These are phyloP conservation scores for Cephus spinipes DNA, from an alignment of 2,888 invertebrate species.

Conservation along the genomic window DNA sequence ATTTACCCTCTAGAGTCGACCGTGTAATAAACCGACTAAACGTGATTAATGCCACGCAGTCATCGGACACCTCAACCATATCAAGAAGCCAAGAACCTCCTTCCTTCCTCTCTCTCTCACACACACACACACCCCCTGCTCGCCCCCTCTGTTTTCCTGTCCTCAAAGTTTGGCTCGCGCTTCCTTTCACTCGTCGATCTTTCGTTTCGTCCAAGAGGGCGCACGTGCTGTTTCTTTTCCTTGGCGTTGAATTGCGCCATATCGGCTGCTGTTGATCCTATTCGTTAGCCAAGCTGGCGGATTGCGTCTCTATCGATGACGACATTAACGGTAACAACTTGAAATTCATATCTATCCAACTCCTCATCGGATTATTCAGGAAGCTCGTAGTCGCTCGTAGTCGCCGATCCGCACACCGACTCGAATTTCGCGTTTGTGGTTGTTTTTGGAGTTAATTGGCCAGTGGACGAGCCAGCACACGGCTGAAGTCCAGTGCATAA, in stretches of 20 bases:
- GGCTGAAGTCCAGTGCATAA: constrained; percentile 56
- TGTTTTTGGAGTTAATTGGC: constrained; percentile 61
- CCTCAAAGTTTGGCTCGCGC: no score
- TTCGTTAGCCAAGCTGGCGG: no score
- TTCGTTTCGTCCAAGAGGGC: no score
- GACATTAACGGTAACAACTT: no score
- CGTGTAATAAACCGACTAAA: constrained; percentile 59
- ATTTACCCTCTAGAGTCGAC: constrained; percentile 46
- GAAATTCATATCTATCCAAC: neutral
- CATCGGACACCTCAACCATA: neutral
- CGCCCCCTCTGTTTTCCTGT: no score
- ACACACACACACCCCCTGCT: no score
- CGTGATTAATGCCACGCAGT: constrained; percentile 53
- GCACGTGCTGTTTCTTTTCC: no score
- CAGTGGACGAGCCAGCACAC: constrained; percentile 43
- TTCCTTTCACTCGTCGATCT: no score
- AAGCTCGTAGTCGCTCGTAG: neutral
- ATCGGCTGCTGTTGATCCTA: no score
- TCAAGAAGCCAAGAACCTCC: no score
- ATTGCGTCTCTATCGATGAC: no score
- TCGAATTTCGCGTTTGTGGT: constrained; percentile 46
- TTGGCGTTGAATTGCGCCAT: no score
- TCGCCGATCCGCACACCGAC: neutral
- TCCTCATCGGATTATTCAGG: neutral
- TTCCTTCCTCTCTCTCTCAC: neutral